These are phyloP conservation scores for Phalacrocorax aristotelis DNA, from an alignment of 2,113 vertebrate species.

Conservation along the genomic window DNA sequence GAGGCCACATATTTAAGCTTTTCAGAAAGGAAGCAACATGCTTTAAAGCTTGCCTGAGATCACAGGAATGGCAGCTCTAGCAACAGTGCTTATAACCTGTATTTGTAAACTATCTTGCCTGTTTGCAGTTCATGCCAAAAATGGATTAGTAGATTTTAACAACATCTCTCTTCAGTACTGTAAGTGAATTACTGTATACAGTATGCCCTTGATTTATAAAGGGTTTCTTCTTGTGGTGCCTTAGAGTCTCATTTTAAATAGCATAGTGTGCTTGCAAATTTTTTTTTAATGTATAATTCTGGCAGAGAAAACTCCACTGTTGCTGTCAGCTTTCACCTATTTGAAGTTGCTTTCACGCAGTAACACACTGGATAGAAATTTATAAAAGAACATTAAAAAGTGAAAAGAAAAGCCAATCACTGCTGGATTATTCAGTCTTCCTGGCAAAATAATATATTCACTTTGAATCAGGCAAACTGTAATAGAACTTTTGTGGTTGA, in stretches of 20 bases:
- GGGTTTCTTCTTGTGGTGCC: constrained; percentile 33
- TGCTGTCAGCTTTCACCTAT: constrained; percentile 6
- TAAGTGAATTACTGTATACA: not conserved
- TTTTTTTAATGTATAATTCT: not conserved
- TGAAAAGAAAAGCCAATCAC: not conserved
- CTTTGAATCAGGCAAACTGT: not conserved
- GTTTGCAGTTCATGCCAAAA: not conserved
- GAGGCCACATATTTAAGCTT: not conserved
- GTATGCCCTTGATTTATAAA: not conserved
- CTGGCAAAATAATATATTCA: not conserved
- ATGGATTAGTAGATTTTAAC: constrained; percentile 29
- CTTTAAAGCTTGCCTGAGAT: constrained; percentile 12
- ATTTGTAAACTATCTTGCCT: not conserved
- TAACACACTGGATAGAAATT: not conserved
- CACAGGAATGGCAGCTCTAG: constrained; percentile 1
- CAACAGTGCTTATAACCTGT: not conserved
- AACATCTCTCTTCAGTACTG: not conserved
- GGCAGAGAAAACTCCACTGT: not conserved
- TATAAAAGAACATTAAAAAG: not conserved
- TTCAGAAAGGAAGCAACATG: constrained; percentile 15
- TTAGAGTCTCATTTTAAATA: constrained; percentile 6
- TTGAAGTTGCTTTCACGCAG: not conserved
- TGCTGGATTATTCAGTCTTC: not conserved
- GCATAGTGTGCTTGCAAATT: not conserved
- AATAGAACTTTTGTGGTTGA: not conserved